Evolutionary conservation across 2,888 invertebrate species (phyloP).

Genomic region (Erebia epiphron): DNA sequence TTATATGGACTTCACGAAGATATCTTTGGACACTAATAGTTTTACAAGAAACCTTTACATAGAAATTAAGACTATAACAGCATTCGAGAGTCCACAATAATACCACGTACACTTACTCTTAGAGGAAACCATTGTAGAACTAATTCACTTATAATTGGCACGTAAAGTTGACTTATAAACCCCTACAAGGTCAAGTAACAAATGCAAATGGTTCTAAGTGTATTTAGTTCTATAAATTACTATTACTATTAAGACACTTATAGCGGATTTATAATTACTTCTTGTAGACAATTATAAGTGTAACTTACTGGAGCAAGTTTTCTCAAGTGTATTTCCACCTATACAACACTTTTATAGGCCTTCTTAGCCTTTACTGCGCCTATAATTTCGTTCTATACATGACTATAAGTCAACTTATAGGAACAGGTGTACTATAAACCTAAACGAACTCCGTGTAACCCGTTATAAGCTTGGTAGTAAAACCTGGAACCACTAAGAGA

Average conservation of each 20-base stretch:
- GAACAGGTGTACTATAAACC: conserved; percentile 22
- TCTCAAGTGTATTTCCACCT: conserved; percentile 14
- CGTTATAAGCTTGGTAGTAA: conserved; percentile 23
- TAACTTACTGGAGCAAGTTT: conserved; percentile 22
- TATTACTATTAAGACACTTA: conserved; percentile 20
- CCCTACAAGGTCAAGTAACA: conserved; percentile 19
- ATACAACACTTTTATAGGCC: conserved; percentile 20
- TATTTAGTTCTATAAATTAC: conserved; percentile 21
- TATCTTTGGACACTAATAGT: conserved; percentile 17
- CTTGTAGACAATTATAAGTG: conserved; percentile 18
- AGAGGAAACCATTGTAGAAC: conserved; percentile 19
- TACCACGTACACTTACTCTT: conserved; percentile 16
- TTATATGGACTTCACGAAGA: conserved; percentile 8
- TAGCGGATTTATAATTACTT: conserved; percentile 18
- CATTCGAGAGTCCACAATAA: conserved; percentile 18
- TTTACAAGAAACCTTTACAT: conserved; percentile 21
- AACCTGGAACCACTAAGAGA: conserved; percentile 21
- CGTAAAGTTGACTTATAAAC: conserved; percentile 21
- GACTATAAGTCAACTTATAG: conserved; percentile 18
- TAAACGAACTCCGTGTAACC: conserved; percentile 21
- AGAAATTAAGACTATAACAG: conserved; percentile 19
- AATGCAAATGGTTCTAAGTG: conserved; percentile 19
- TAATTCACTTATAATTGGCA: conserved; percentile 21
- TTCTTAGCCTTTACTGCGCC: conserved; percentile 21
- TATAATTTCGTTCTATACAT: conserved; percentile 21